phyloP scores from a whole-genome alignment of 2,113 vertebrate genomes.

The Azemiops feae region DNA sequence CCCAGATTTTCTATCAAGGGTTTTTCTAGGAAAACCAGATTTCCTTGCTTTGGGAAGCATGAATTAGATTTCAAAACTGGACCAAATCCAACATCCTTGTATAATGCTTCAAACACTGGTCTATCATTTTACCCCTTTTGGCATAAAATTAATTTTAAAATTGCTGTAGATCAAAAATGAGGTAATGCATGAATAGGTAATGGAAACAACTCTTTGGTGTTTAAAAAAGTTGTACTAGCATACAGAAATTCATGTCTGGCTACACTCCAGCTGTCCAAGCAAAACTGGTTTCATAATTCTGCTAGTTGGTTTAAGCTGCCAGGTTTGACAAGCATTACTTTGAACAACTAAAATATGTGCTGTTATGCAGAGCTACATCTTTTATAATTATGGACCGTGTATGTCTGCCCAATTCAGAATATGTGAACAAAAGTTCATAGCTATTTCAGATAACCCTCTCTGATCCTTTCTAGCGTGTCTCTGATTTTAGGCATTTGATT shows the following conservation, averaged over 20 bases:
- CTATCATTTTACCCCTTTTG: neutral
- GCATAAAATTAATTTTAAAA: neutral
- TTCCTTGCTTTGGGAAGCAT: neutral
- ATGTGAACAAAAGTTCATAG: neutral
- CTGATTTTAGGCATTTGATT: slow-evolving; percentile 1
- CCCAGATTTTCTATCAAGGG: neutral
- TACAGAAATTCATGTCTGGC: neutral
- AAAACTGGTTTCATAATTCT: neutral
- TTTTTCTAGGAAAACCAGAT: neutral
- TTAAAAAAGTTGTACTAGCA: neutral
- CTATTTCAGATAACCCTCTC: neutral
- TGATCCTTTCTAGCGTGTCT: neutral
- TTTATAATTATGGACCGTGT: neutral
- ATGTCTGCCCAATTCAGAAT: neutral
- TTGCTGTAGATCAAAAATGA: neutral
- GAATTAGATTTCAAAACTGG: neutral
- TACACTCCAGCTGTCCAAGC: neutral
- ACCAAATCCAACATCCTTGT: neutral
- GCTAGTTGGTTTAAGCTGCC: neutral
- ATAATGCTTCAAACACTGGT: neutral
- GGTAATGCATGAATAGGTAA: neutral
- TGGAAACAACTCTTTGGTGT: too few species aligned
- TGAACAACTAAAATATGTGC: neutral
- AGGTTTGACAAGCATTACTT: neutral
- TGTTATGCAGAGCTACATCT: neutral